Conservation (phyloP, 2,113 vertebrate species). For the Misgurnus mizolepis region DNA sequence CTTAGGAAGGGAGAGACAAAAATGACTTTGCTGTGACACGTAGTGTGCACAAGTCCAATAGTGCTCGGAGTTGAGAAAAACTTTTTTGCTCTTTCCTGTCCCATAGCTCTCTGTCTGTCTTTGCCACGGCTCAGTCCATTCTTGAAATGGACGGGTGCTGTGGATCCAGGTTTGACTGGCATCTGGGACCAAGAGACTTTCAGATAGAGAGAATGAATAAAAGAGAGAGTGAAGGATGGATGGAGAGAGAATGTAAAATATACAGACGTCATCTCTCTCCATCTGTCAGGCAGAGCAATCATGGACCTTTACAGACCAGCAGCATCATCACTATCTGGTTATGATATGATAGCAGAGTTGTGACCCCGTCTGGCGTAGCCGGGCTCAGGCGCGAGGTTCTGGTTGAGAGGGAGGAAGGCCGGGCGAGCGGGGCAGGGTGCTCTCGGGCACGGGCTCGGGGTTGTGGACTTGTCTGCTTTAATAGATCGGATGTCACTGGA, state of each 20-base stretch:
- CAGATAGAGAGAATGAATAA: slow-evolving; percentile 15
- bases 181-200: slow-evolving; percentile 77
- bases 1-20: no score
- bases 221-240: not conserved
- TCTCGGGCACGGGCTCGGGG: slow-evolving; percentile 55
- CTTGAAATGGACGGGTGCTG: slow-evolving; percentile 72
- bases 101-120: not conserved
- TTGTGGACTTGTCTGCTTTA: slow-evolving; percentile 99
- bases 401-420: slow-evolving; percentile 86
- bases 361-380: slow-evolving; percentile 84
- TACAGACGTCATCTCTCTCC: slow-evolving; percentile 75
- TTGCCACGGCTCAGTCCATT: slow-evolving; percentile 71
- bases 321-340: slow-evolving; percentile 99
- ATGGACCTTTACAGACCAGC: slow-evolving; percentile 96
- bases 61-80: no score
- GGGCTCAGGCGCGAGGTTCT: slow-evolving; percentile 98
- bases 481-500: slow-evolving; percentile 99
- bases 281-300: slow-evolving; percentile 85
- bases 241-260: slow-evolving; percentile 60
- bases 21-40: no score
- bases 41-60: no score
- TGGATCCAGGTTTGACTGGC: slow-evolving; percentile 76
- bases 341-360: slow-evolving; percentile 76
- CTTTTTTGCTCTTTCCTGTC: slow-evolving; percentile 6
- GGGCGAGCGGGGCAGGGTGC: slow-evolving; percentile 86